Evolutionary conservation across 2,797 vertebrate genomes (phyloP).

Genomic region (Myripristis murdjan): DNA sequence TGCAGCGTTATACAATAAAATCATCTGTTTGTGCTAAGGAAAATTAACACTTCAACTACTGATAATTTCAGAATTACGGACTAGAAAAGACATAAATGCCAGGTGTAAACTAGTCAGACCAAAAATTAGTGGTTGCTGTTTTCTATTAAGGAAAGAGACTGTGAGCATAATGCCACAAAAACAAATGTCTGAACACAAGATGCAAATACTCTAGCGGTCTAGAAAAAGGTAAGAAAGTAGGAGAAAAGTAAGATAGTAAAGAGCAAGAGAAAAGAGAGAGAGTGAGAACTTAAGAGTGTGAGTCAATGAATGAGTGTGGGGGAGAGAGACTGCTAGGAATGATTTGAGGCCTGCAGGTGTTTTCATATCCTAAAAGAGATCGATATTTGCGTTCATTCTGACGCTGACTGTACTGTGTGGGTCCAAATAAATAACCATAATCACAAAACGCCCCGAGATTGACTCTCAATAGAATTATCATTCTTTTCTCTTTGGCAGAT

Average conservation of each 20-base stretch:
- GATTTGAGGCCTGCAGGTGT: slow-evolving; percentile 85
- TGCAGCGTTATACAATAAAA: too few species aligned
- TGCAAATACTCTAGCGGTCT: slow-evolving; percentile 36
- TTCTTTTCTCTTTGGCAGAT: slow-evolving; percentile 86
- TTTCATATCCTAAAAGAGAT: slow-evolving; percentile 85
- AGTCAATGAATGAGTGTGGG: slow-evolving; percentile 54
- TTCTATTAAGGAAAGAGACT: slow-evolving; percentile 13
- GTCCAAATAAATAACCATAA: slow-evolving; percentile 89
- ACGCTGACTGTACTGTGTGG: slow-evolving; percentile 76
- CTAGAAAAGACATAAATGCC: too few species aligned
- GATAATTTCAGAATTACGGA: too few species aligned
- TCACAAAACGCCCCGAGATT: slow-evolving; percentile 85
- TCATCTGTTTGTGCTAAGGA: too few species aligned
- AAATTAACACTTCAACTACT: too few species aligned
- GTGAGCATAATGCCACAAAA: neutral
- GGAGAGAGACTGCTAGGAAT: slow-evolving; percentile 72
- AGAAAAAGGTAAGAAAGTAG: slow-evolving; percentile 26
- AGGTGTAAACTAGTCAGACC: too few species aligned
- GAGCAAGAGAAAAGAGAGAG: slow-evolving; percentile 39
- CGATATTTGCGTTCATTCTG: slow-evolving; percentile 84
- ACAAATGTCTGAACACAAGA: slow-evolving; percentile 34
- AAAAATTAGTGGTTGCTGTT: neutral
- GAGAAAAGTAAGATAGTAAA: neutral
- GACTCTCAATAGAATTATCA: slow-evolving; percentile 87
- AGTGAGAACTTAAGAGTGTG: slow-evolving; percentile 29